Evolutionary conservation across 2,113 vertebrate species (phyloP).

Genomic region (Piprites chloris): DNA sequence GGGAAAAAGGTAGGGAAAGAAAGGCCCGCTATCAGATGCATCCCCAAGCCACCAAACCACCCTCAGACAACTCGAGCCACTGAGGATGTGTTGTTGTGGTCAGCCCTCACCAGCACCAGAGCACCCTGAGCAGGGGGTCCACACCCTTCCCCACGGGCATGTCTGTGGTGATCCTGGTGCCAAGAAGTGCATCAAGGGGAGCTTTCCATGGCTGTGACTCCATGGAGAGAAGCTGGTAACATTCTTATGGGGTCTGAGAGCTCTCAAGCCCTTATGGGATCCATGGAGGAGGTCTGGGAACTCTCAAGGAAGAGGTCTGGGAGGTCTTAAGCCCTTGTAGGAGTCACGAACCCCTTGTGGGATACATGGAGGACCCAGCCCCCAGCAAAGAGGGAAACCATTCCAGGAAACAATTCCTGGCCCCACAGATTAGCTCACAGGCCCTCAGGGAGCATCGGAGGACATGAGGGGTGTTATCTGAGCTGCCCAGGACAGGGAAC

Average conservation of each 20-base stretch:
- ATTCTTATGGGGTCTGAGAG: neutral
- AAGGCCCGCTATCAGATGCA: neutral
- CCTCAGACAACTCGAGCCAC: neutral
- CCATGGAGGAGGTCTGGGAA: neutral
- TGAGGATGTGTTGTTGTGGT: accelerated
- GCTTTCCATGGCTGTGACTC: neutral
- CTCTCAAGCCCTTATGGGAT: neutral
- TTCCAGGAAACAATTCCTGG: no score
- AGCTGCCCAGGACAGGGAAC: accelerated
- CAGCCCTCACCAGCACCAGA: neutral
- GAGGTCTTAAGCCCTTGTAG: neutral
- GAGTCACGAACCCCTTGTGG: accelerated
- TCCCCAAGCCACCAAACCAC: neutral
- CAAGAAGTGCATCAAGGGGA: neutral
- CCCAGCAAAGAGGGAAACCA: neutral
- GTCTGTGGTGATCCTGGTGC: neutral
- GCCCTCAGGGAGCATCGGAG: accelerated
- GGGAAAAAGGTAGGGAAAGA: no score
- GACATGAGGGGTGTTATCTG: neutral
- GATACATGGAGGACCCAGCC: neutral
- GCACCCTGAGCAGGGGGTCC: neutral
- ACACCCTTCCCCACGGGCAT: neutral
- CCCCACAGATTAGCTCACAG: accelerated
- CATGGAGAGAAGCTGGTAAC: neutral
- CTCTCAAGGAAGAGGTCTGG: neutral